Evolutionary conservation across 2,113 vertebrate species (phyloP).

Genomic region (Heterotis niloticus): DNA sequence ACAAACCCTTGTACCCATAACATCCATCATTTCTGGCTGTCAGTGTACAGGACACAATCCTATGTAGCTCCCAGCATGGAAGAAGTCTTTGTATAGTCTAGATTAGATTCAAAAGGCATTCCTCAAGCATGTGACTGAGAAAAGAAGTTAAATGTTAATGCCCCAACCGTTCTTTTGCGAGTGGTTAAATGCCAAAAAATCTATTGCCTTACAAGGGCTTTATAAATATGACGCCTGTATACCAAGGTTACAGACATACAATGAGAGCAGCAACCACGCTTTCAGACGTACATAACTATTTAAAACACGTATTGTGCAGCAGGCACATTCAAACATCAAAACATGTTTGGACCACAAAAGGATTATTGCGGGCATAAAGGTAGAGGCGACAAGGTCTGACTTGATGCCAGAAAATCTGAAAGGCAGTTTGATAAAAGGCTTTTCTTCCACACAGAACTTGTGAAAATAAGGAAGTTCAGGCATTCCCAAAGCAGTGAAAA

Average conservation of each 20-base stretch:
- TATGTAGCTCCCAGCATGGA: slow-evolving; percentile 4
- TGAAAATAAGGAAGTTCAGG: slow-evolving; percentile 45
- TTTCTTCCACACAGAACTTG: slow-evolving; percentile 32
- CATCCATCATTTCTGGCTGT: not conserved
- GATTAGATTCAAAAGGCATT: slow-evolving; percentile 49
- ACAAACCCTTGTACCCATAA: not conserved
- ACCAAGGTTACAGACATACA: slow-evolving; percentile 54
- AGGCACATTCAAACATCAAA: slow-evolving; percentile 48
- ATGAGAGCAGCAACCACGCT: slow-evolving; percentile 31
- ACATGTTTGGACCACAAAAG: slow-evolving; percentile 43
- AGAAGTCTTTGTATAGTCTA: slow-evolving; percentile 28
- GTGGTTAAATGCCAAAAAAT: slow-evolving; percentile 40
- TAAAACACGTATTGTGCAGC: slow-evolving; percentile 48
- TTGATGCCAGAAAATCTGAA: slow-evolving; percentile 23
- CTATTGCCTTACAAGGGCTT: slow-evolving; percentile 26
- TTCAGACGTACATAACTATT: slow-evolving; percentile 45
- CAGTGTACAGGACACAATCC: not conserved
- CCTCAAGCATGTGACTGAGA: slow-evolving; percentile 49
- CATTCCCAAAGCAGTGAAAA: slow-evolving; percentile 44
- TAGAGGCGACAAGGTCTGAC: slow-evolving; percentile 37
- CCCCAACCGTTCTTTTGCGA: slow-evolving; percentile 39
- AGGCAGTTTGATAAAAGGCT: slow-evolving; percentile 11
- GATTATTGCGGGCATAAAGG: slow-evolving; percentile 39
- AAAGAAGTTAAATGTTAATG: slow-evolving; percentile 53
- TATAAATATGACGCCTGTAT: slow-evolving; percentile 33